These are phyloP conservation scores for Lagenorhynchus albirostris DNA, from an alignment of 2,113 vertebrate genomes.

Conservation along the genomic window DNA sequence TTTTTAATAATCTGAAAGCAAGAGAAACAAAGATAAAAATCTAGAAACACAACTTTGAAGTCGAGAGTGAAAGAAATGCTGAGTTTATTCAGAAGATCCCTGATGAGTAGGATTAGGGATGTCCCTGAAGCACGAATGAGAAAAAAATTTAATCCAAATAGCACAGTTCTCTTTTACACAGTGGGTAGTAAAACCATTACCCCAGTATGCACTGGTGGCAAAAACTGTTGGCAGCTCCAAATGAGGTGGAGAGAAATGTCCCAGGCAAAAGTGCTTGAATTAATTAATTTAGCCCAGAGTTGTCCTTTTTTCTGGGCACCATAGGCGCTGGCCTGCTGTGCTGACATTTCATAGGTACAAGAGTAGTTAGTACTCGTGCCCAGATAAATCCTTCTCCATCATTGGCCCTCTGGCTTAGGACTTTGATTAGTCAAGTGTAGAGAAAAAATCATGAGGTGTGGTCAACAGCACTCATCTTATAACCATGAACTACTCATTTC, in stretches of 20 bases:
- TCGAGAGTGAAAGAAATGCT: neutral
- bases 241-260: neutral
- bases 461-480: neutral
- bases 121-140: neutral
- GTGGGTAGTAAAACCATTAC: neutral
- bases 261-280: neutral
- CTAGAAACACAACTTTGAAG: neutral
- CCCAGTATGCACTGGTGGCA: rapidly evolving
- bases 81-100: neutral
- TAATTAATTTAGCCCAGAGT: neutral
- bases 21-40: neutral
- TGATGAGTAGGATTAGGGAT: neutral
- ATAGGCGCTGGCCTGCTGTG: rapidly evolving
- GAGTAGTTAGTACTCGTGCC: rapidly evolving
- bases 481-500: neutral
- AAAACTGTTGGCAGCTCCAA: neutral
- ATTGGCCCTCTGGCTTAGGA: neutral
- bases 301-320: neutral
- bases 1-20: neutral
- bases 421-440: neutral
- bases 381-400: neutral
- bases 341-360: neutral
- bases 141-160: neutral
- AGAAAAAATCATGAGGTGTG: neutral
- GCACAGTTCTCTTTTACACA: neutral